A percentile compares a stretch with the other conserved stretches of the same genome.
Evolutionary conservation across 23 tunicate genomes (phyloP).

Genomic region (Pegea sp.): DNA sequence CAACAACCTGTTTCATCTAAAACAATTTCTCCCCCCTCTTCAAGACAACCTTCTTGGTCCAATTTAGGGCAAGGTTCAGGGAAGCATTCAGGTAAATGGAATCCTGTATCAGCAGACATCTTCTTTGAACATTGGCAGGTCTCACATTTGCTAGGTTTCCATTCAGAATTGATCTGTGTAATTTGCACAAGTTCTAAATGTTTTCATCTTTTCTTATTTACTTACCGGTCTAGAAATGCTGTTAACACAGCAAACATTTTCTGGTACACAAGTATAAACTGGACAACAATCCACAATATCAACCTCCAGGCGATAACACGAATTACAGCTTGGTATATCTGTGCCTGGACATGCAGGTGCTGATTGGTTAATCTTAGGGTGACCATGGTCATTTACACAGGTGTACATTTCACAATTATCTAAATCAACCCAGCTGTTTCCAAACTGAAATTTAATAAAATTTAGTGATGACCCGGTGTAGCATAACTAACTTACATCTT

Average conservation of each 20-base stretch:
- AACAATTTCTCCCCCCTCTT: conserved; percentile 41
- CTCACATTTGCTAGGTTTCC: conserved; percentile 48
- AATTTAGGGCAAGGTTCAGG: conserved; percentile 56
- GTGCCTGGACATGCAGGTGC: conserved; percentile 13
- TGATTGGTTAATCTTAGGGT: background rate
- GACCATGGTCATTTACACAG: background rate
- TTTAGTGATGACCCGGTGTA: background rate
- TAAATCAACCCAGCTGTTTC: no score
- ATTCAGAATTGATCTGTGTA: conserved; percentile 44
- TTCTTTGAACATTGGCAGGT: conserved; percentile 37
- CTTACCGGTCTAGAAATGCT: conserved; percentile 47
- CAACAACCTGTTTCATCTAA: conserved; percentile 79
- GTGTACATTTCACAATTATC: no score
- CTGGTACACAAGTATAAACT: conserved; percentile 25
- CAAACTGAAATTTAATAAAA: background rate
- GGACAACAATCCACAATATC: conserved; percentile 44
- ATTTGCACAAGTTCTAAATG: background rate
- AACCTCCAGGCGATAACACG: conserved; percentile 20
- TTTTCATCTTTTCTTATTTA: background rate
- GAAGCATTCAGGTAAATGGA: conserved; percentile 21
- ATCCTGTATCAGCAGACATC: conserved; percentile 23
- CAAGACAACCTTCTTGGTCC: conserved; percentile 27
- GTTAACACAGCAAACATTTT: conserved; percentile 45
- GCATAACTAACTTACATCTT: conserved; percentile 11
- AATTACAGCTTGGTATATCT: conserved; percentile 28